Base-by-base conservation (phyloP, 2,888 invertebrate genomes). In the Rhaphigaster nebulosa region DNA sequence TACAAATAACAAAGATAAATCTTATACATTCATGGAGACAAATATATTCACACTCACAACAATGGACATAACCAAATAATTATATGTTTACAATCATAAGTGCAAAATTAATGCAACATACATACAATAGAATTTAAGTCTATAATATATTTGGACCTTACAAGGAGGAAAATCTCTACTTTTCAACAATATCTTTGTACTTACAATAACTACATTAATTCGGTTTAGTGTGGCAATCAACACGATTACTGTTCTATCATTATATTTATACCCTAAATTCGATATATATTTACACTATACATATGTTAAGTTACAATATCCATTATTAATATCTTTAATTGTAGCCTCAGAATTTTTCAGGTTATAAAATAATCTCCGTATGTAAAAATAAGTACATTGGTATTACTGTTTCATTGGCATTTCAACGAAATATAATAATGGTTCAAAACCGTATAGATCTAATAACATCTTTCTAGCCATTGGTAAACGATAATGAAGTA, bases 1-100 rank as follows among this genome's bases (percentile, higher is more conserved):
- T 84, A 84, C 84, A 84, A n/a, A 84, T 84, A 84, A 84, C 84
- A 84, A 84, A 45, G 84, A 84, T 84, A 84, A 50, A 84, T 38
- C 20, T 76, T 76, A 34, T 41, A 41, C 80, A 80, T 65, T 18
- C 65, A 15, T 76, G 23, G 8, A 38, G 38, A 76, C 34, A 84
- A 18, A n/a, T 45, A 84, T 41, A 80, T 45, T 26, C 34, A 41
- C 20, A 18, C 20, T 26, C 41, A 80, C 84, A 80, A 84, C 13
- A 23, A 80, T 41, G 15, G 18, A 65, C 65, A 4, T 34, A 65
- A 65, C 1, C 20, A 38, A 60, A 60, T 60, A 60, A 6, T 76
- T 34, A 65, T 65, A 18, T 65, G n/a, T 65, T 65, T 65, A 29
- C 38, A 76, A 38, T 13, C n/a, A 60, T 12, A n/a, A 13, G n/a